phyloP scores from a whole-genome alignment of 1,140 invertebrate species.

The Mizuhopecten yessoensis region DNA sequence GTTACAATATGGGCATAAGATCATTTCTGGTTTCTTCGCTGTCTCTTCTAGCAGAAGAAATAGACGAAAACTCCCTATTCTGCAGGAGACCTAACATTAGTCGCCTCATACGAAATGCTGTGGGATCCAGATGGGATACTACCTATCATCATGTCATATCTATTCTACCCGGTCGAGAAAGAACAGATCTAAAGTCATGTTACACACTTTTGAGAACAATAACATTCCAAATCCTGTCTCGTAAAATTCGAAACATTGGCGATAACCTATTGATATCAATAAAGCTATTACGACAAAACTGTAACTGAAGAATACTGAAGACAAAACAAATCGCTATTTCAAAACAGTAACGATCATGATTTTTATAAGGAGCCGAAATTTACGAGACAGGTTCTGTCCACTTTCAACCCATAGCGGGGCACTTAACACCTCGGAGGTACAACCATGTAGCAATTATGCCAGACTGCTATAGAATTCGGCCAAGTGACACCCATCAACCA shows the following conservation, averaged over 20 bases:
- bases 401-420: background rate
- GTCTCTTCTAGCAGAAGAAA: no score
- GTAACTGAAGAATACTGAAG: conserved; percentile 8
- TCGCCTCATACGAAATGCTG: no score
- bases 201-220: no score
- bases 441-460: background rate
- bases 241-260: background rate
- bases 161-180: no score
- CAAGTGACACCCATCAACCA: background rate
- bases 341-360: background rate
- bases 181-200: no score
- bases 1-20: no score
- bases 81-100: no score
- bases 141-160: no score
- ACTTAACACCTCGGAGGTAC: conserved; percentile 13
- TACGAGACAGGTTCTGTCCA: conserved; percentile 28
- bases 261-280: background rate
- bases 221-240: background rate
- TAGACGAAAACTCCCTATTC: no score
- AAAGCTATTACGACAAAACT: background rate
- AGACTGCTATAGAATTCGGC: background rate
- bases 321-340: background rate
- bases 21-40: no score
- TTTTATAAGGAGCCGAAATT: background rate
- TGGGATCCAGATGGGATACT: no score